Percentiles rank a stretch among this genome's conserved stretches.
Evolutionary conservation across 2,113 vertebrate species (phyloP).

Genomic region (Etia nguti): DNA sequence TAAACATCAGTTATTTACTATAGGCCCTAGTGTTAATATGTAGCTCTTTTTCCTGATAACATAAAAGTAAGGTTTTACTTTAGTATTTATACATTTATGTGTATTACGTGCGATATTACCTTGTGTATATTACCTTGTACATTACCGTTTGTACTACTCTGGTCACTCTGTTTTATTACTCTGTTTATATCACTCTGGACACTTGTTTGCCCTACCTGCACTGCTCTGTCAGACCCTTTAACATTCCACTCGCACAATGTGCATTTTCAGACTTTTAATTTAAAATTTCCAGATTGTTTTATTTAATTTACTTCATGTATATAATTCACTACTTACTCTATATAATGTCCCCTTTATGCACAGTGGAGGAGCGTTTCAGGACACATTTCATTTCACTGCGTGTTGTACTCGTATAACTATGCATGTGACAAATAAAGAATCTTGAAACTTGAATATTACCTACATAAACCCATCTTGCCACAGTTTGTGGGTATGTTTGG

Average conservation of each 20-base stretch:
- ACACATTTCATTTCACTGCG: not conserved
- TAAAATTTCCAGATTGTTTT: rapidly evolving
- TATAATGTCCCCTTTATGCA: not conserved
- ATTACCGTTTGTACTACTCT: not conserved
- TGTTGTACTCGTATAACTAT: rapidly evolving
- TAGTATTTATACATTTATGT: not conserved
- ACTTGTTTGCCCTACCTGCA: rapidly evolving
- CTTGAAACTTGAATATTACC: not conserved
- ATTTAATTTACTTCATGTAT: not conserved
- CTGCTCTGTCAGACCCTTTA: not conserved
- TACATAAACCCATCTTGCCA: not conserved
- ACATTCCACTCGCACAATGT: not conserved
- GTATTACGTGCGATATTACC: not conserved
- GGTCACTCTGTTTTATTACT: not conserved
- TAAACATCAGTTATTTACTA: not conserved
- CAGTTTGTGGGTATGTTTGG: not conserved
- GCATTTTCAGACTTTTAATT: not conserved
- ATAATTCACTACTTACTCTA: rapidly evolving
- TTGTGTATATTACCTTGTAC: not conserved
- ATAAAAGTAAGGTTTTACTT: not conserved
- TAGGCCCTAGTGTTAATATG: not conserved
- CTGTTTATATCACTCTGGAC: not conserved
- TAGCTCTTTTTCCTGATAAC: rapidly evolving
- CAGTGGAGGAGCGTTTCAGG: not conserved
- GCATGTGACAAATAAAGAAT: rapidly evolving